Evolutionary conservation across 2,113 vertebrate species (phyloP).

Genomic region (Polypterus bichir): DNA sequence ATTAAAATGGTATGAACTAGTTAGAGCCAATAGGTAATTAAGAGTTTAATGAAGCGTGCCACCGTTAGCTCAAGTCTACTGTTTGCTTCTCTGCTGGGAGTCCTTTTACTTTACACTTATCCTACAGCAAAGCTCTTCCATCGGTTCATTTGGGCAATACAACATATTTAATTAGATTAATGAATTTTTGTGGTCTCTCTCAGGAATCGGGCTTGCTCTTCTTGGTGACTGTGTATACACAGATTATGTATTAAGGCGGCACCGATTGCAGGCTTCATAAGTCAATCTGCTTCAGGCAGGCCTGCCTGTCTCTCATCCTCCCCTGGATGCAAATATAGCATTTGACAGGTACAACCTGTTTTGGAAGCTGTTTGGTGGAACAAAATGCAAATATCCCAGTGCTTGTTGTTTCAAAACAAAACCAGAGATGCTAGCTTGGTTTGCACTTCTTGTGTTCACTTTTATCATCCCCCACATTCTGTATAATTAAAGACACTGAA

Average conservation of each 20-base stretch:
- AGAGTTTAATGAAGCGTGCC: slow-evolving; percentile 95
- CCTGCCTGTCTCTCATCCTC: slow-evolving; percentile 59
- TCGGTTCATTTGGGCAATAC: slow-evolving; percentile 95
- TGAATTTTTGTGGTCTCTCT: slow-evolving; percentile 90
- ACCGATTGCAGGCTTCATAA: slow-evolving; percentile 42
- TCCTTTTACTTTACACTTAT: slow-evolving; percentile 94
- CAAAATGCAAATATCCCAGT: slow-evolving; percentile 55
- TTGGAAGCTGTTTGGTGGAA: slow-evolving; percentile 62
- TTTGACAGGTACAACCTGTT: slow-evolving; percentile 68
- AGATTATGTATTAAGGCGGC: slow-evolving; percentile 81
- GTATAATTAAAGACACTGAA: no score
- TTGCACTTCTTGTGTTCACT: no score
- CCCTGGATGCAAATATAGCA: slow-evolving; percentile 41
- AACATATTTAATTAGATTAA: slow-evolving; percentile 99
- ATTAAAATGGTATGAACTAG: slow-evolving; percentile 98
- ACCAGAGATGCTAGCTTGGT: not conserved
- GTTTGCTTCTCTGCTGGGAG: slow-evolving; percentile 87
- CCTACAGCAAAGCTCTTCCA: slow-evolving; percentile 90
- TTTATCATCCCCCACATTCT: no score
- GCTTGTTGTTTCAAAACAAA: not conserved
- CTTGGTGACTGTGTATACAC: slow-evolving; percentile 84
- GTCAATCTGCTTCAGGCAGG: slow-evolving; percentile 66
- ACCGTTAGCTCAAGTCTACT: slow-evolving; percentile 83
- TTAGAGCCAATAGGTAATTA: slow-evolving; percentile 99
- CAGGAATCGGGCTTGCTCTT: slow-evolving; percentile 82